phyloP scores from a whole-genome alignment of 2,113 vertebrate genomes.

The Scopus umbretta region DNA sequence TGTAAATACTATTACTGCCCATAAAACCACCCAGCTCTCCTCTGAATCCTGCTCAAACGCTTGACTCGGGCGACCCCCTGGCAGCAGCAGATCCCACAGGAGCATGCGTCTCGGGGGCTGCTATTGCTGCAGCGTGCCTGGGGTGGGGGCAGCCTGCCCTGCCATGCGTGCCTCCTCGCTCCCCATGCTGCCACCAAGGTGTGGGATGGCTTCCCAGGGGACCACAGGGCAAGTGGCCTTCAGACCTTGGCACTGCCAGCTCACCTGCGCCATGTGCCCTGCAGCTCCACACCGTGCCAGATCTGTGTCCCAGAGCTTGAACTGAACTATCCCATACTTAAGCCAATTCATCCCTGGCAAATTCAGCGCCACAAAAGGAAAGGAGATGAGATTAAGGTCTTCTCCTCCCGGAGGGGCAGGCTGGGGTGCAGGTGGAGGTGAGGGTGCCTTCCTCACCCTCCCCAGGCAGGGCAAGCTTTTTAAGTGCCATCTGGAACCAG shows the following conservation, averaged over 20 bases:
- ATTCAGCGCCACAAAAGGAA: neutral
- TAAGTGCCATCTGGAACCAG: neutral
- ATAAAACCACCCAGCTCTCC: neutral
- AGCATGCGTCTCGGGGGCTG: accelerated
- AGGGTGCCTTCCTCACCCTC: neutral
- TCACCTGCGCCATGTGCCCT: accelerated
- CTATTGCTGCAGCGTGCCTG: neutral
- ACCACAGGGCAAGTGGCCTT: neutral
- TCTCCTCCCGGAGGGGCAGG: accelerated
- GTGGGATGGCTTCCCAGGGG: neutral
- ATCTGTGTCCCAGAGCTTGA: neutral
- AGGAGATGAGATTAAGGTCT: neutral
- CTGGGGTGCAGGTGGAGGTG: neutral
- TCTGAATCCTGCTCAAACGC: neutral
- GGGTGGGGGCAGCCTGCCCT: neutral
- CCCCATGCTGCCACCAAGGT: neutral
- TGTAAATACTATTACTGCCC: constrained; percentile 15
- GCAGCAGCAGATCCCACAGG: neutral
- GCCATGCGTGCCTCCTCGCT: neutral
- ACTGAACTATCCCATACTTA: neutral
- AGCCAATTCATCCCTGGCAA: neutral
- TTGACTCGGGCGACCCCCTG: neutral
- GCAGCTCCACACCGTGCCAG: accelerated
- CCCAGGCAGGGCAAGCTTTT: neutral
- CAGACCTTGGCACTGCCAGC: neutral